These are phyloP conservation scores for Eumacrocentrus americanus DNA, from an alignment of 2,888 invertebrate species.

Conservation along the genomic window DNA sequence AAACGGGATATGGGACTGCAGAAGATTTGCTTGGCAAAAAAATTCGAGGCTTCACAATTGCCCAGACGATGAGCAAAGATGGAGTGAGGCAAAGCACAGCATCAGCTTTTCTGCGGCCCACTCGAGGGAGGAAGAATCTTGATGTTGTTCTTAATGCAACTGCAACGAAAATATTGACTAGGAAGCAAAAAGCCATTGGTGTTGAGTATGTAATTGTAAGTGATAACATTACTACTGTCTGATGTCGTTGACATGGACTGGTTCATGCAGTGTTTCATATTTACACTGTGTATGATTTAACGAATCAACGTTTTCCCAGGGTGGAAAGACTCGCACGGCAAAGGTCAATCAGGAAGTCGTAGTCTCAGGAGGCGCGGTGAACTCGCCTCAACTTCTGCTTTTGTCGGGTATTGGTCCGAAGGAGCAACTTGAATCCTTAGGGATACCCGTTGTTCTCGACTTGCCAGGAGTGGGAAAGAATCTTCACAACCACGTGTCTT, in stretches of 20 bases:
- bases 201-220: slow-evolving; percentile 64
- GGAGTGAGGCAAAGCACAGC: slow-evolving; percentile 69
- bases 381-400: slow-evolving; percentile 72
- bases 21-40: slow-evolving; percentile 70
- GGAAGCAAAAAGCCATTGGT: slow-evolving; percentile 64
- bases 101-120: slow-evolving; percentile 67
- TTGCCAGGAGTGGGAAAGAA: slow-evolving; percentile 74
- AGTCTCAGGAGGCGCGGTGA: slow-evolving; percentile 69
- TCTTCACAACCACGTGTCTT: slow-evolving; percentile 72
- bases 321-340: slow-evolving; percentile 33
- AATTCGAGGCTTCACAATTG: slow-evolving; percentile 69
- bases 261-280: too few relatives aligned
- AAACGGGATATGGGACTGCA: slow-evolving; percentile 69
- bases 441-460: slow-evolving; percentile 67
- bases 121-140: slow-evolving; percentile 65
- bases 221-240: slow-evolving; percentile 44
- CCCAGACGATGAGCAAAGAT: slow-evolving; percentile 69
- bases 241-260: background rate
- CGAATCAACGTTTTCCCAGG: slow-evolving; percentile 33
- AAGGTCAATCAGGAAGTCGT: slow-evolving; percentile 62
- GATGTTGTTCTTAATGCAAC: slow-evolving; percentile 68
- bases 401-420: slow-evolving; percentile 73
- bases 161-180: slow-evolving; percentile 65
- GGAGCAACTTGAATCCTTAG: slow-evolving; percentile 65
- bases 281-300: too few relatives aligned